phyloP scores from a whole-genome alignment of 1,140 invertebrate genomes.

The Drosophila simulans region DNA sequence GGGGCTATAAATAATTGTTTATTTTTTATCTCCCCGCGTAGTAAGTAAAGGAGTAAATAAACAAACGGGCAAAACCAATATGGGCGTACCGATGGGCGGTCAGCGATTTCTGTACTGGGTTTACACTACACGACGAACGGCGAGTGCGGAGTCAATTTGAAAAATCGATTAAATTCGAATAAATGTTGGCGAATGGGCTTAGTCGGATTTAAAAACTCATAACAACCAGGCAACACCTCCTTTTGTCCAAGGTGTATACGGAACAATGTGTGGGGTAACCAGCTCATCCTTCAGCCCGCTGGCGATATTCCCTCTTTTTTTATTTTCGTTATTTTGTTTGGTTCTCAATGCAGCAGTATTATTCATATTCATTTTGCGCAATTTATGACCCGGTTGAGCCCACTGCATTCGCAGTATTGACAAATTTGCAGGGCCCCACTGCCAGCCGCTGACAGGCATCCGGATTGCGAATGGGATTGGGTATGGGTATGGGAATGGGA shows the following conservation, averaged over 20 bases:
- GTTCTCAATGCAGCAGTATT: slow-evolving; percentile 16
- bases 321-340: too few relatives aligned
- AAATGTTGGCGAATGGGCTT: slow-evolving; percentile 74
- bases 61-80: slow-evolving; percentile 65
- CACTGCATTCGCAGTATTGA: slow-evolving; percentile 54
- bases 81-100: slow-evolving; percentile 69
- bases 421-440: slow-evolving; percentile 61
- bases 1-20: slow-evolving; percentile 56
- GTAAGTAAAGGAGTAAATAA: slow-evolving; percentile 13
- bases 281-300: slow-evolving; percentile 26
- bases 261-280: slow-evolving; percentile 74
- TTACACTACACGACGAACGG: slow-evolving; percentile 47
- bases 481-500: slow-evolving; percentile 10
- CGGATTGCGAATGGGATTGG: slow-evolving; percentile 22
- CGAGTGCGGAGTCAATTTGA: slow-evolving; percentile 66
- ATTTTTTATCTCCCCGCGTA: slow-evolving; percentile 41
- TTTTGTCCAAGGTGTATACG: slow-evolving; percentile 66
- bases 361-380: slow-evolving; percentile 79
- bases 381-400: slow-evolving; percentile 64
- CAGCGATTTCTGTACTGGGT: slow-evolving; percentile 63
- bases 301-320: slow-evolving; percentile 41
- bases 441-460: slow-evolving; percentile 30
- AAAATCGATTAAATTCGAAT: slow-evolving; percentile 83
- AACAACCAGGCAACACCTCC: slow-evolving; percentile 80
- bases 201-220: slow-evolving; percentile 81